A percentile compares a stretch with the other conserved stretches of the same genome.
Evolutionary conservation across 92 coral and sea anemone species (phyloP).

Genomic region (Zoanthus solanderi): DNA sequence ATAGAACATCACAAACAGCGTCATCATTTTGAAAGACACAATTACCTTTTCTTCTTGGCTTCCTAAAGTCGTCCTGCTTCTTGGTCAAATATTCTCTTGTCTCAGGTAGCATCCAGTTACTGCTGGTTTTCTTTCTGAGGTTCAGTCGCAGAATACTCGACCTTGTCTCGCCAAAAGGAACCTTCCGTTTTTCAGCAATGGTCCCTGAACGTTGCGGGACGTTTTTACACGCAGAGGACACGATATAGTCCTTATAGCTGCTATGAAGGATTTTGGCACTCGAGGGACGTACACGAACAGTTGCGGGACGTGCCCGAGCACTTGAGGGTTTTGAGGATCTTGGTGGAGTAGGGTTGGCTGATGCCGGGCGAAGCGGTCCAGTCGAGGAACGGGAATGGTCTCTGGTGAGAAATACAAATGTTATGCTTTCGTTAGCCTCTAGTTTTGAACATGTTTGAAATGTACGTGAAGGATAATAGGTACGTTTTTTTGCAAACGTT

Average conservation of each 20-base stretch:
- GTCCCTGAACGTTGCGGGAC: slow-evolving; percentile 60
- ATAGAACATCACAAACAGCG: neutral
- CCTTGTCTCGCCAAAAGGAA: slow-evolving; percentile 69
- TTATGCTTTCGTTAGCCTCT: neutral
- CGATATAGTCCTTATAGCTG: slow-evolving; percentile 88
- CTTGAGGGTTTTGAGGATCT: slow-evolving; percentile 55
- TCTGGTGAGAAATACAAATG: neutral
- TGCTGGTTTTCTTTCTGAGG: slow-evolving; percentile 67
- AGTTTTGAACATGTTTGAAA: neutral
- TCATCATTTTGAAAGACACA: neutral
- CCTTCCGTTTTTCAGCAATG: slow-evolving; percentile 1
- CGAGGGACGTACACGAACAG: slow-evolving; percentile 60
- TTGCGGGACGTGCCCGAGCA: slow-evolving; percentile 77
- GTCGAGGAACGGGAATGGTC: slow-evolving; percentile 29
- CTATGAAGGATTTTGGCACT: slow-evolving; percentile 74
- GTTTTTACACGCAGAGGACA: slow-evolving; percentile 72
- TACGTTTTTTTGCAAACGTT: neutral
- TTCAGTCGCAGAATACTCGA: slow-evolving; percentile 78
- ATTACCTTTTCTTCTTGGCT: slow-evolving; percentile 52
- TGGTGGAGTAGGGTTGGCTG: slow-evolving; percentile 43
- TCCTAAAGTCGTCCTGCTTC: slow-evolving; percentile 77
- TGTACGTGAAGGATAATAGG: too few species aligned
- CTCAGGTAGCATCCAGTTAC: slow-evolving; percentile 78
- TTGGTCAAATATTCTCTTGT: slow-evolving; percentile 72
- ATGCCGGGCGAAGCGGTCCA: slow-evolving; percentile 30